A percentile compares a stretch with the other conserved stretches of the same genome.
These are phyloP conservation scores for Prochilodus magdalenae DNA, from an alignment of 2,113 vertebrate genomes.

Conservation along the genomic window DNA sequence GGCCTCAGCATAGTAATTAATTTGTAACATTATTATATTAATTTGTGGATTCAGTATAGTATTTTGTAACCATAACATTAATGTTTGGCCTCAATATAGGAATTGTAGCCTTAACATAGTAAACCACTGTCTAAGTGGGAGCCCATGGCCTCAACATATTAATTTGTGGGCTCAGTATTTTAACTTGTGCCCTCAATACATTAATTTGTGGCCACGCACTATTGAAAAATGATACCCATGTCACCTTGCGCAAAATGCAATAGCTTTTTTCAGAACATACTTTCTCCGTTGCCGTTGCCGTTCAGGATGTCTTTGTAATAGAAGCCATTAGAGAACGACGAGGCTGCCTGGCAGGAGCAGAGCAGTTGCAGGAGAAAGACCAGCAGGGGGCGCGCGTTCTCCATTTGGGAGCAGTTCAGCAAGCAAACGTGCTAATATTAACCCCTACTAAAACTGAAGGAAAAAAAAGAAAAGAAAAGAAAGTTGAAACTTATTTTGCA, in stretches of 20 bases:
- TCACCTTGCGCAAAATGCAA: background rate
- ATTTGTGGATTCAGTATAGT: too few species aligned
- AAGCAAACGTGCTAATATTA: background rate
- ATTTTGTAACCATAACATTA: too few species aligned
- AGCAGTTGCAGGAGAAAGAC: slow-evolving; percentile 59
- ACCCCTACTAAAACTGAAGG: background rate
- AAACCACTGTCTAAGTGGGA: too few species aligned
- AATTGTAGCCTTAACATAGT: too few species aligned
- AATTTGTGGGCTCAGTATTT: too few species aligned
- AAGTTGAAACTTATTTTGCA: background rate
- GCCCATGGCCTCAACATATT: too few species aligned
- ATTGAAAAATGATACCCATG: background rate
- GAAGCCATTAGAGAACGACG: slow-evolving; percentile 79
- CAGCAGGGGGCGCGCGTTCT: slow-evolving; percentile 53
- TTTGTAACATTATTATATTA: too few species aligned
- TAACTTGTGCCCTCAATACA: too few species aligned
- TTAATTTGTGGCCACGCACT: too few species aligned
- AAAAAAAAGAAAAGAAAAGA: background rate
- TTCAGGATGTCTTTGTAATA: slow-evolving; percentile 79
- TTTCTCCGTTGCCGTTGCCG: slow-evolving; percentile 64
- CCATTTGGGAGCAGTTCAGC: slow-evolving; percentile 40
- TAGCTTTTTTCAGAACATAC: slow-evolving; percentile 54
- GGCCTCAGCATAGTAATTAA: too few species aligned
- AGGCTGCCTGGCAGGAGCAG: slow-evolving; percentile 50
- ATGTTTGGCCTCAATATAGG: too few species aligned